Conservation (phyloP, 2,113 vertebrate genomes). For the Tenebrosternarchus preto region DNA sequence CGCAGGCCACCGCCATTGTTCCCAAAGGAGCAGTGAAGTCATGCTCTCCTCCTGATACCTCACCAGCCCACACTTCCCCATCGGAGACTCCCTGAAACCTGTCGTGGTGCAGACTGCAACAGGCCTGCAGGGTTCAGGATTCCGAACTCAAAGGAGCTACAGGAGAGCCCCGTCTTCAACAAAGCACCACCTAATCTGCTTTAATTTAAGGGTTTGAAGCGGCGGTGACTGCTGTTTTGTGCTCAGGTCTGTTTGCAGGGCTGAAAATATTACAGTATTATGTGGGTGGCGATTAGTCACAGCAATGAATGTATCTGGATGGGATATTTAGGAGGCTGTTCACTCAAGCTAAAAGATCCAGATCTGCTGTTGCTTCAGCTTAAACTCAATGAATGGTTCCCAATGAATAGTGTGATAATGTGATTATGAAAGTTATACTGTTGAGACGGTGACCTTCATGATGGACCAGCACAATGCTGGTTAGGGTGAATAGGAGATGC, state of each 20-base stretch:
- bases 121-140: background rate
- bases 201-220: constrained; percentile 51
- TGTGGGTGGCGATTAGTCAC: constrained; percentile 52
- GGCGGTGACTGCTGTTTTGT: constrained; percentile 43
- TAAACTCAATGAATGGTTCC: constrained; percentile 42
- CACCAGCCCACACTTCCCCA: constrained; percentile 31
- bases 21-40: background rate
- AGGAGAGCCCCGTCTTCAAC: constrained; percentile 43
- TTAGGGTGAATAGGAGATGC: constrained; percentile 40
- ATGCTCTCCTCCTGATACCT: constrained; percentile 23
- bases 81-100: constrained; percentile 19
- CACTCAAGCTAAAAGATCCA: constrained; percentile 44
- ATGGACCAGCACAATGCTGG: background rate
- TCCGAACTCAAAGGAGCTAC: constrained; percentile 49
- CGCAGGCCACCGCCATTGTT: constrained; percentile 37
- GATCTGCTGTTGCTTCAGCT: constrained; percentile 49
- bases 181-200: constrained; percentile 54
- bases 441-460: constrained; percentile 24
- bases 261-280: constrained; percentile 55
- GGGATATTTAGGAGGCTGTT: constrained; percentile 55
- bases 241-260: constrained; percentile 49
- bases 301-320: constrained; percentile 52
- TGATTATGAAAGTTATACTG: constrained; percentile 34
- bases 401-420: constrained; percentile 46
- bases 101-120: no score